Percentiles rank a stretch among this genome's conserved stretches.
These are phyloP conservation scores for Liopterus haemorrhoidalis DNA, from an alignment of 2,888 invertebrate genomes.

Conservation along the genomic window DNA sequence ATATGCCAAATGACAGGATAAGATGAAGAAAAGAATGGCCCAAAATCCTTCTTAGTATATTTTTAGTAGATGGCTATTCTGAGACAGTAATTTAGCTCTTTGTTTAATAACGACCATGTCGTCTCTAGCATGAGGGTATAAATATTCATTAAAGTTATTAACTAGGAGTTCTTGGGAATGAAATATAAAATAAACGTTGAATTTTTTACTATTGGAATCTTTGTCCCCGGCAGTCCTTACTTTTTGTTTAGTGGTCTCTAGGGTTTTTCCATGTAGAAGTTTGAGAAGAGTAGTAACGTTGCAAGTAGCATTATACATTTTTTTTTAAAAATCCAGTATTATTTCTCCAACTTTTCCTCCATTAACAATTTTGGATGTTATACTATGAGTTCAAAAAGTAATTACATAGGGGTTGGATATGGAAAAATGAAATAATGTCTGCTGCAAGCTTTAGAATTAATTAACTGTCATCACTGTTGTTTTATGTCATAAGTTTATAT, in stretches of 20 bases:
- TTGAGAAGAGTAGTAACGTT: conserved; percentile 10
- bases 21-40: conserved; percentile 6
- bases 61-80: conserved; percentile 5
- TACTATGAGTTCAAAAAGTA: no score
- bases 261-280: conserved; percentile 13
- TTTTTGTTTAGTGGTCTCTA: no score
- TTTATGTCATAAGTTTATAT: no score
- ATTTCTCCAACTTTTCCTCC: conserved; percentile 12
- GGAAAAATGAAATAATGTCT: no score
- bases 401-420: no score
- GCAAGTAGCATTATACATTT: conserved; percentile 10
- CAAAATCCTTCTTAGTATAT: conserved; percentile 11
- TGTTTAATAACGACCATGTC: conserved; percentile 9
- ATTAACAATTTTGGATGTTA: conserved; percentile 4
- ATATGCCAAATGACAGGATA: conserved; percentile 14
- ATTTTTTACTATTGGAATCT: conserved; percentile 4
- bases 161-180: conserved; percentile 14
- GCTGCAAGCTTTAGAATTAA: no score
- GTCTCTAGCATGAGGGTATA: conserved; percentile 16
- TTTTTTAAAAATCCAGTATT: conserved; percentile 9
- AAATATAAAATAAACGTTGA: conserved; percentile 12
- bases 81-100: conserved; percentile 7
- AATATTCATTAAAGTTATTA: conserved; percentile 14
- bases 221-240: conserved; percentile 1
- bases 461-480: no score